Base-by-base conservation (phyloP, 2,797 vertebrate species). In the Peromyscus attwateri region DNA sequence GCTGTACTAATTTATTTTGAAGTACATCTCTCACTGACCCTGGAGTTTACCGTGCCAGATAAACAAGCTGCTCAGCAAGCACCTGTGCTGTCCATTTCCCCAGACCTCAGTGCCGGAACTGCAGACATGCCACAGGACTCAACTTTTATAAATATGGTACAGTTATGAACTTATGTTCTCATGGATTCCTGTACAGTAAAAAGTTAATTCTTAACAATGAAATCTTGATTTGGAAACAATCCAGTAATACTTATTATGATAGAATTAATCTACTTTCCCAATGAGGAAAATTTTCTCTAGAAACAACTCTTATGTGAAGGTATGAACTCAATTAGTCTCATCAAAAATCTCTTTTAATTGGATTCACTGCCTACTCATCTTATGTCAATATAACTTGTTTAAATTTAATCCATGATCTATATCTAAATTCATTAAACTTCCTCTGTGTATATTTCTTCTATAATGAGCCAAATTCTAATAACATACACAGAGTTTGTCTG, bases 311-410 rank as follows among this genome's bases (percentile, higher is more conserved):
- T 79, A 49, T 34, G 19, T 52, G 62, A 55, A 97, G 25, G 12
- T 77, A 71, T 73, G 37, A 92, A 68, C 29, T 77, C 57, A 87
- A 81, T 88, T 89, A 93, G 31, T 94, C 31, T 73, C 37, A 94
- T 82, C 75, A 91, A 91, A 83, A 73, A 5, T 52, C 1, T 89
- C n/a, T 31, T 34, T 91, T 66, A 68, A 79, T 96, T 89, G 25
- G 19, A 92, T 46, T 97, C 52, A 89, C 55, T 91, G 49, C 64
- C 62, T 85, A 91, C 46, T 89, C 55, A 96, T 52, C 25, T 76
- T 92, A 64, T 81, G 66, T 73, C 52, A 94, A 87, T 23, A 64
- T 60, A 92, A 31, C 3, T 37, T 76, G 6, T 37, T 75, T 52
- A 85, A 87, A 52, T 92, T 77, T 34, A 85, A 57, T 77, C 19